Evolutionary conservation across 2,888 invertebrate species (phyloP).

Genomic region (Torymus aiolomorphi): DNA sequence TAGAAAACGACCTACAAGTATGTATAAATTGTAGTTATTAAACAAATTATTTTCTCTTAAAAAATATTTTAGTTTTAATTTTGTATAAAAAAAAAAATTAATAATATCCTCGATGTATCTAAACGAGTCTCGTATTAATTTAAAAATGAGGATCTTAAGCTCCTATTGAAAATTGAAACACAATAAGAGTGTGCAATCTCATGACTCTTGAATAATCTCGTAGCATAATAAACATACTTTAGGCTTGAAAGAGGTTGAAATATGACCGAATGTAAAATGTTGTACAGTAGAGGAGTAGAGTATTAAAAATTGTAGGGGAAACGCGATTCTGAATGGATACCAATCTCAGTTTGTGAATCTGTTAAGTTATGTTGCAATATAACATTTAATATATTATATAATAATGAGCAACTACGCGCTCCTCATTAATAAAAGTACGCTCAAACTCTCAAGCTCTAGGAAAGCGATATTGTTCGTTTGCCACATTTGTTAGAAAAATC

Average conservation of each 20-base stretch:
- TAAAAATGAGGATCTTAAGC: conserved; percentile 46
- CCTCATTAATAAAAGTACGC: conserved; percentile 57
- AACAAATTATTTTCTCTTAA: conserved; percentile 18
- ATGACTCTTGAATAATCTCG: conserved; percentile 75
- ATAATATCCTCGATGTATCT: conserved; percentile 58
- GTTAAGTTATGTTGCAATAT: conserved; percentile 74
- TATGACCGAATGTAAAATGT: conserved; percentile 73
- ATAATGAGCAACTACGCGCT: conserved; percentile 60
- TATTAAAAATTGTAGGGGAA: conserved; percentile 66
- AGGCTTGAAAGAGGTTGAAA: conserved; percentile 51
- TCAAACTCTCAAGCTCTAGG: conserved; percentile 42
- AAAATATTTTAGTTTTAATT: conserved; percentile 29
- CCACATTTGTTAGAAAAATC: conserved; percentile 38
- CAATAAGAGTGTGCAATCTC: conserved; percentile 72
- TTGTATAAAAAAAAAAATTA: conserved; percentile 26
- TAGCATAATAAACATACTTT: conserved; percentile 71
- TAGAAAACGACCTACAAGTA: conserved; percentile 40
- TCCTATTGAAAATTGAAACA: conserved; percentile 40
- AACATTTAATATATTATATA: conserved; percentile 66
- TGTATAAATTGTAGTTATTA: conserved; percentile 39
- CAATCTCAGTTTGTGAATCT: conserved; percentile 75
- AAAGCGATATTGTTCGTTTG: conserved; percentile 30
- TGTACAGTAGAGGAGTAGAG: conserved; percentile 75
- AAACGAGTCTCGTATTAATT: conserved; percentile 57
- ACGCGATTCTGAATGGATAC: conserved; percentile 71